Base-by-base conservation (phyloP, 2,888 invertebrate species). In the Meteorus colon region DNA sequence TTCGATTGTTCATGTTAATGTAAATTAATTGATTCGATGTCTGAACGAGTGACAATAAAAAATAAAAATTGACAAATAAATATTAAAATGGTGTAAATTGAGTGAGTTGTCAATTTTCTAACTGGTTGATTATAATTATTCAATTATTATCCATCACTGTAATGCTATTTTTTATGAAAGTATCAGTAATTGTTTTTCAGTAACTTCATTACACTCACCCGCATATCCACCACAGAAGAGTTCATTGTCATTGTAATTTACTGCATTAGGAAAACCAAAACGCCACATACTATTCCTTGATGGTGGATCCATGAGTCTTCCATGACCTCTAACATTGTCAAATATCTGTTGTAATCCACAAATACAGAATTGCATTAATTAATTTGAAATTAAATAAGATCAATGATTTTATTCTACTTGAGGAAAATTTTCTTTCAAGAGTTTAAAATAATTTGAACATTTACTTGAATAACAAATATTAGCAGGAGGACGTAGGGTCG, bases 221-320 rank as follows among this genome's bases (percentile, higher is more conserved):
- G 96, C 94, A 87, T 95, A 96, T 70, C 97, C 97, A 31, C 97
- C 97, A 87, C 98, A 98, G 90, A 96, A 97, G 19, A 97, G 92
- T 90, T 97, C 97, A 86, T 97, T 97, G 90, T 98, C 97, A 84
- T 97, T 96, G 88, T 97, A 98, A 90, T 98, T 97, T 77, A 96
- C 96, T 1, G 97, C 96, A 90, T 96, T 97, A n/a, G 96, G 95
- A 90, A 95, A 98, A 0, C 98, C 98, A 86, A 96, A 96, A 77
- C 98, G 92, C 98, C 98, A 98, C 97, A 97, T 97, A 68, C 96
- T 95, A 90, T 97, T 97, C 77, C 98, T 92, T 0, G 97, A 95
- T 2, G 98, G 97, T 0, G 98, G 98, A 89, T 97, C 96, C 95
- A 97, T 96, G 78, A 98, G 91, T 59, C 97, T 91, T 4, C 97